Conservation (phyloP, 2,113 vertebrate species). For the Ahaetulla prasina region DNA sequence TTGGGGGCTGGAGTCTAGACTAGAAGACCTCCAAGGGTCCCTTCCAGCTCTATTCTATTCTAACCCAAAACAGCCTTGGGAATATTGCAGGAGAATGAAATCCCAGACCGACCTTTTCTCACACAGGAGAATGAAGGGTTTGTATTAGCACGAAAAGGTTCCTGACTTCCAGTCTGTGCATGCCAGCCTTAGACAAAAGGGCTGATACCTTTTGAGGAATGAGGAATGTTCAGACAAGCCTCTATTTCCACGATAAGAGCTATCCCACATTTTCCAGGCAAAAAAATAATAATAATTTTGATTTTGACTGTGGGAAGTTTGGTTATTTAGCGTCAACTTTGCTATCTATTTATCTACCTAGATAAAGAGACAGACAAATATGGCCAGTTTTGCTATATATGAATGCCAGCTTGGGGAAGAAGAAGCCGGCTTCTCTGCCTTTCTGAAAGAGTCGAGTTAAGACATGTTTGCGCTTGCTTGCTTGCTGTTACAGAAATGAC, state of each 20-base stretch:
- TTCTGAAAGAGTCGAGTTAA: background rate
- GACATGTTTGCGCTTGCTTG: constrained; percentile 8
- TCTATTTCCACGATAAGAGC: fast-evolving
- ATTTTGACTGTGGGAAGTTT: background rate
- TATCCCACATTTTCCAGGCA: background rate
- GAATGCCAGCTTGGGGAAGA: background rate
- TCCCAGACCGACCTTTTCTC: background rate
- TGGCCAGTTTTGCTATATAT: background rate
- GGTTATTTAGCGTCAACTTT: background rate
- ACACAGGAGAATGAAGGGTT: background rate
- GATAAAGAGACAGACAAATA: background rate
- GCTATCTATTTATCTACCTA: background rate
- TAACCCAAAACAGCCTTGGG: background rate
- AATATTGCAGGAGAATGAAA: background rate
- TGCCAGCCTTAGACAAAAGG: background rate
- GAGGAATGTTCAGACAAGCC: background rate
- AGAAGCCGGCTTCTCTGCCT: background rate
- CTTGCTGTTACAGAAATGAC: constrained; percentile 1
- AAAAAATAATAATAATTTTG: background rate
- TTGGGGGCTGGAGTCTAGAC: too few relatives aligned
- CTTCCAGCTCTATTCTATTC: too few relatives aligned
- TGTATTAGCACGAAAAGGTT: background rate
- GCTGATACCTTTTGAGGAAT: background rate
- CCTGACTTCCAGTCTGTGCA: background rate
- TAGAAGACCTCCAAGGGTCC: too few relatives aligned